phyloP scores from a whole-genome alignment of 2,888 invertebrate genomes.

The Pimpla rufipes region DNA sequence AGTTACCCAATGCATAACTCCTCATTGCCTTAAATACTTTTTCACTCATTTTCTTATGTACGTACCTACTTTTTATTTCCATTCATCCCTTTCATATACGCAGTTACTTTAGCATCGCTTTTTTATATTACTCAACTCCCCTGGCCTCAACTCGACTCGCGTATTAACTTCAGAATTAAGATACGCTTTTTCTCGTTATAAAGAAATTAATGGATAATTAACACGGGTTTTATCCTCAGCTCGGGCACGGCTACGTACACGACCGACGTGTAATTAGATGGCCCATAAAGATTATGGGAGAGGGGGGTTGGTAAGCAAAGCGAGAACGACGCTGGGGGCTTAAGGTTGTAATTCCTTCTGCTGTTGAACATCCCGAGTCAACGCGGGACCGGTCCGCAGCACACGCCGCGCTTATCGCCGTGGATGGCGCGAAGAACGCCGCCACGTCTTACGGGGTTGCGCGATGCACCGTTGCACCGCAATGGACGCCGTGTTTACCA shows the following conservation, averaged over 20 bases:
- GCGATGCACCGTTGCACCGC: constrained; percentile 20
- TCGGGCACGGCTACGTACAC: constrained; percentile 1
- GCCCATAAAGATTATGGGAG: constrained; percentile 74
- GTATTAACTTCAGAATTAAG: constrained; percentile 18
- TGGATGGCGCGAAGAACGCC: constrained; percentile 49
- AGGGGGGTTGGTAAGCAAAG: constrained; percentile 18
- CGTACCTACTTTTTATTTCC: constrained; percentile 1
- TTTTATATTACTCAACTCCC: constrained; percentile 7
- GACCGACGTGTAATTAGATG: constrained; percentile 74
- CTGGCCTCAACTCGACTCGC: constrained; percentile 13
- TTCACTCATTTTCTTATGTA: constrained; percentile 7
- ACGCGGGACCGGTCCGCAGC: constrained; percentile 5
- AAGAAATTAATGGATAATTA: constrained; percentile 78
- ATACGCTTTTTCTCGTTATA: constrained; percentile 71
- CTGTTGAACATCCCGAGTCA: not conserved
- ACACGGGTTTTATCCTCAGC: constrained; percentile 62
- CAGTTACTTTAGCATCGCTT: constrained; percentile 9
- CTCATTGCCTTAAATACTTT: constrained; percentile 13
- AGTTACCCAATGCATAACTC: constrained; percentile 1
- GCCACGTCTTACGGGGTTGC: constrained; percentile 22
- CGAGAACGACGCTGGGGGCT: constrained; percentile 7
- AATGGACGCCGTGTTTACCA: constrained; percentile 59
- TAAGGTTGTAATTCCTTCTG: constrained; percentile 41
- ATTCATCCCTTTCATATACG: constrained; percentile 18
- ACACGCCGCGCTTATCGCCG: constrained; percentile 33